Percentiles rank a stretch among this genome's conserved stretches.
Evolutionary conservation across 2,797 vertebrate species (phyloP).

Genomic region (Darevskia nairensis): DNA sequence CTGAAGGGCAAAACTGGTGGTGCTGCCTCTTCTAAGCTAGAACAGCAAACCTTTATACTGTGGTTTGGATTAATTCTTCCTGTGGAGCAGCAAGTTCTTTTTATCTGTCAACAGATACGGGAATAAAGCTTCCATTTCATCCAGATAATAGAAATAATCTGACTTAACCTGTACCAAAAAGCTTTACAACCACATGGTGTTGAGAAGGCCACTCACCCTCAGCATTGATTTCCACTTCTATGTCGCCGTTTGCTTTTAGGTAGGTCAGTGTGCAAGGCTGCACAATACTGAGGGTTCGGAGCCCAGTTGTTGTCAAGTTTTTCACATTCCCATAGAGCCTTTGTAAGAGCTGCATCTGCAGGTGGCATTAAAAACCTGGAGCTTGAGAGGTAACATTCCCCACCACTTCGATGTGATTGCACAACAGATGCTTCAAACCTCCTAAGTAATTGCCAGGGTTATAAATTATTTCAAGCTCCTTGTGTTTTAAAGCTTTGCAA

Average conservation of each 20-base stretch:
- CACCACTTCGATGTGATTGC: not conserved
- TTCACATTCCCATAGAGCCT: not conserved
- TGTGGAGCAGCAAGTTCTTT: not conserved
- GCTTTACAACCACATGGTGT: too few species aligned
- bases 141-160: not conserved
- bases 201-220: not conserved
- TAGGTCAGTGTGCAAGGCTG: not conserved
- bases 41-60: not conserved
- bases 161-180: not conserved
- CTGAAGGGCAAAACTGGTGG: too few species aligned
- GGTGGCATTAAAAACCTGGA: not conserved
- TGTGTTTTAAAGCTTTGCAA: conserved; percentile 9
- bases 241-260: not conserved
- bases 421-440: conserved; percentile 18
- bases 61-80: not conserved
- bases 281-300: not conserved
- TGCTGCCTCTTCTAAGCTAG: not conserved
- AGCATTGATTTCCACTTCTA: not conserved
- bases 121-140: not conserved
- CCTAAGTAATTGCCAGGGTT: conserved; percentile 7
- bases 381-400: not conserved
- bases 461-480: conserved; percentile 18
- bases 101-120: not conserved
- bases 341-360: not conserved
- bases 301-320: not conserved